Evolutionary conservation across 2,797 vertebrate genomes (phyloP), one percentile per base, ranked within the genome.

Genomic region (Alectoris magna): DNA sequence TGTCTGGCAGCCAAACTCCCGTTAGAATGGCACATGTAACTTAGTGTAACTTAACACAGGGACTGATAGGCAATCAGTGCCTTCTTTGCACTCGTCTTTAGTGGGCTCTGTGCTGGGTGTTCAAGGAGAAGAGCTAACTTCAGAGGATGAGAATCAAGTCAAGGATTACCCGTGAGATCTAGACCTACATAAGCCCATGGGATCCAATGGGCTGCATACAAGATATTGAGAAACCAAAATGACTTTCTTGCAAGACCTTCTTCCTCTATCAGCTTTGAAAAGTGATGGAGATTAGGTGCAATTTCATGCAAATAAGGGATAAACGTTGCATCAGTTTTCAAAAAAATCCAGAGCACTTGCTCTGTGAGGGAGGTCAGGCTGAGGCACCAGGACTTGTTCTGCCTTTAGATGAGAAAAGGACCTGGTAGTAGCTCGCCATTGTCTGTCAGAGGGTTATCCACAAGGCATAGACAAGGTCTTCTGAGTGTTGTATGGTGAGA

Each of bases 21-120:
- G 3, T 56, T 49, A 0, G 0, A 51, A 72, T 34, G 9, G 18
- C 13, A 3, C 27, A 34, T 24, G 5, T 34, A 56, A 56, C 60
- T 64, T 63, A 49, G 22, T 34, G 34, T 34, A 34, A 34, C 34
- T 34, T 3, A 68, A 38, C 4, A 38, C 46, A 60, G 76, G 60
- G 11, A 7, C 14, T 26, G 36, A 17, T 4, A 68, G 23, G 23
- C 18, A 51, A 6, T 39, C n/a, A 39, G 11, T 1, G 1, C 5
- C 6, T 27, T 36, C 71, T 67, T 67, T 38, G 6, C 21, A 56
- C 19, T 17, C 31, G 21, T 11, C 17, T 55, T 60, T 31, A n/a
- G 31, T 56, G 26, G 13, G 9, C 11, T 62, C 31, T 81, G 6
- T 64, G 49, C 6, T n/a, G 43, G 71, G 31, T 55, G 44, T 49